Evolutionary conservation across 1,140 invertebrate species (phyloP), one percentile per base, ranked within the genome.

Genomic region (Aphelenchoides fujianensis): DNA sequence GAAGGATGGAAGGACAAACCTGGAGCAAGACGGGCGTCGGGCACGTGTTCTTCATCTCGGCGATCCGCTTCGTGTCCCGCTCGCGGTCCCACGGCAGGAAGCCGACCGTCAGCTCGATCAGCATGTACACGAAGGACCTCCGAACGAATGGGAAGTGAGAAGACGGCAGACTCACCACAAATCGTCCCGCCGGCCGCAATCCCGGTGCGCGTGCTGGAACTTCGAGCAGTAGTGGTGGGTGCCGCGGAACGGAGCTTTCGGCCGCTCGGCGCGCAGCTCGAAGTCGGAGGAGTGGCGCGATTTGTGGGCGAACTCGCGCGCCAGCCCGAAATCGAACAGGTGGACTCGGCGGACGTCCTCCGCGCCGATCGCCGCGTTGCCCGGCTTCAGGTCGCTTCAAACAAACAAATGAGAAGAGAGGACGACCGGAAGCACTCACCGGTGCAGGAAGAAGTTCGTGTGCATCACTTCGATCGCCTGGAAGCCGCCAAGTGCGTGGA

Each of bases 241-340:
- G 23, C 63, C 63, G 53, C 63, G 63, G 32, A 66, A 66, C 63
- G 63, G 63, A 12, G 32, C 63, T n/a, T 66, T 66, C 0, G 63
- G 1, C 23, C 63, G 16, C 23, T 34, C 32, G 1, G 16, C 1
- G n/a, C 63, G 63, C 12, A 66, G 27, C 12, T 37, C 36, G 53
- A 66, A n/a, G n/a, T 34, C 31, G 9, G 19, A 19, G 3, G 1
- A 2, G 2, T 66, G 23, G 36, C 16, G 28, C 19, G 19, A 19
- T 30, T 36, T 2, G 28, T 66, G 32, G 12, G 31, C 34, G 31
- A 34, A 66, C 0, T 48, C 19, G 2, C 63, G 16, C n/a, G 63
- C 27, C 12, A 66, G 28, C 2, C 63, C 63, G 31, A 66, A 66
- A 37, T 66, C 63, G 3, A 66, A 66, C 1, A 66, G 3, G 3